Conservation (phyloP, 1,140 invertebrate species). For the Saxidomus purpurata region DNA sequence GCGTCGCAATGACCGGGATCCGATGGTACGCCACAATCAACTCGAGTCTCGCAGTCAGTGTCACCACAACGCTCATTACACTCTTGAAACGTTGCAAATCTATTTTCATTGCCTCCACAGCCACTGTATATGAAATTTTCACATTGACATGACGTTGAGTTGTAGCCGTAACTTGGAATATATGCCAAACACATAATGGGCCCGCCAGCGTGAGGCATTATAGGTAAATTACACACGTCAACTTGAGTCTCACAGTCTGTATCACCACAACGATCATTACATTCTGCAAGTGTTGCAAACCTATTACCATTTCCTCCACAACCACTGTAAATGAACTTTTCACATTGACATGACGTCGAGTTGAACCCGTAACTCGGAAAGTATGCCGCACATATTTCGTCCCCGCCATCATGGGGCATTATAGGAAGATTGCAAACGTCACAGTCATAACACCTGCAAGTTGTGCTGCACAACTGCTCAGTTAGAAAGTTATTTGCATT, state of each 20-base stretch:
- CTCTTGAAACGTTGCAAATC: conserved; percentile 78
- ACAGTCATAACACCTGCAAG: conserved; percentile 26
- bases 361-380: conserved; percentile 83
- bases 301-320: conserved; percentile 85
- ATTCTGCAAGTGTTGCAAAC: conserved; percentile 78
- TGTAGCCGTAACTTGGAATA: conserved; percentile 83
- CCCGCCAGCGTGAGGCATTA: conserved; percentile 52
- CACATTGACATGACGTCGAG: conserved; percentile 80
- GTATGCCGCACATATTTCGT: background rate
- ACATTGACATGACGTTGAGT: conserved; percentile 82
- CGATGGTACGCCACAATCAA: conserved; percentile 65
- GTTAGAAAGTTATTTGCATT: conserved; percentile 85
- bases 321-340: conserved; percentile 85
- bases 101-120: conserved; percentile 84
- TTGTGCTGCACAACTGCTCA: background rate
- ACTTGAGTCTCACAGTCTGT: background rate
- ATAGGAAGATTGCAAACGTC: background rate
- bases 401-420: background rate
- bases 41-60: background rate
- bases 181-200: conserved; percentile 68
- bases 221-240: background rate
- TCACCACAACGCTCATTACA: conserved; percentile 66
- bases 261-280: conserved; percentile 62
- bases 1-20: conserved; percentile 73
- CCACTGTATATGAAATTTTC: conserved; percentile 85